phyloP scores from a whole-genome alignment of 2,113 vertebrate genomes.

The Sebastes schlegelii region DNA sequence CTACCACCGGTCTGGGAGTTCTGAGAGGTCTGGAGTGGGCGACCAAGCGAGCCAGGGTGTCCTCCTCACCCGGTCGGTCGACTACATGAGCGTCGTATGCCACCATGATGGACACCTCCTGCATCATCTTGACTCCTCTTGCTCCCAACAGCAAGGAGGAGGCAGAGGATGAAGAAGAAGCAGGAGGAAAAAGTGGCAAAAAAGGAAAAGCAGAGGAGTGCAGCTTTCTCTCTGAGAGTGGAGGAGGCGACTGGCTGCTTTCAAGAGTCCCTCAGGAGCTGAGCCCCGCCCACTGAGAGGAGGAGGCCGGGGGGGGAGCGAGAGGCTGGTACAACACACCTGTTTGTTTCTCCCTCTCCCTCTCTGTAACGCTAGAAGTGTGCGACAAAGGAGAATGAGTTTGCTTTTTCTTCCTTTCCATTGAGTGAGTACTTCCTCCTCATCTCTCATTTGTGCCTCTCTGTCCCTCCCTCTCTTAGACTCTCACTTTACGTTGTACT shows the following conservation, averaged over 20 bases:
- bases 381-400: slow-evolving; percentile 65
- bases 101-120: slow-evolving; percentile 96
- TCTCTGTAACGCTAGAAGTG: slow-evolving; percentile 68
- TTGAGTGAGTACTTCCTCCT: slow-evolving; percentile 30
- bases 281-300: slow-evolving; percentile 64
- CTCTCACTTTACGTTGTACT: slow-evolving; percentile 11
- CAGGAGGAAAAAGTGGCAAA: slow-evolving; percentile 4
- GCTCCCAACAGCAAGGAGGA: slow-evolving; percentile 23
- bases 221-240: slow-evolving; percentile 58
- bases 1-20: slow-evolving; percentile 91
- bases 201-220: slow-evolving; percentile 36
- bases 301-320: slow-evolving; percentile 19
- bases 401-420: slow-evolving; percentile 59
- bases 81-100: slow-evolving; percentile 97
- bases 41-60: slow-evolving; percentile 90
- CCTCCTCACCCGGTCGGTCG: slow-evolving; percentile 92
- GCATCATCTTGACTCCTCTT: slow-evolving; percentile 91
- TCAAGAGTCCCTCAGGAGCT: slow-evolving; percentile 66
- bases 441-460: not conserved
- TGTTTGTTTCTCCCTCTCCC: slow-evolving; percentile 73
- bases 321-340: slow-evolving; percentile 75
- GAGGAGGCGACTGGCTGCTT: slow-evolving; percentile 60
- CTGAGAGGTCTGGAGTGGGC: slow-evolving; percentile 93
- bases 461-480: not conserved
- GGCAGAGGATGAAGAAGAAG: slow-evolving; percentile 27